Base-by-base conservation (phyloP, 2,113 vertebrate species). In the Chitala chitala region DNA sequence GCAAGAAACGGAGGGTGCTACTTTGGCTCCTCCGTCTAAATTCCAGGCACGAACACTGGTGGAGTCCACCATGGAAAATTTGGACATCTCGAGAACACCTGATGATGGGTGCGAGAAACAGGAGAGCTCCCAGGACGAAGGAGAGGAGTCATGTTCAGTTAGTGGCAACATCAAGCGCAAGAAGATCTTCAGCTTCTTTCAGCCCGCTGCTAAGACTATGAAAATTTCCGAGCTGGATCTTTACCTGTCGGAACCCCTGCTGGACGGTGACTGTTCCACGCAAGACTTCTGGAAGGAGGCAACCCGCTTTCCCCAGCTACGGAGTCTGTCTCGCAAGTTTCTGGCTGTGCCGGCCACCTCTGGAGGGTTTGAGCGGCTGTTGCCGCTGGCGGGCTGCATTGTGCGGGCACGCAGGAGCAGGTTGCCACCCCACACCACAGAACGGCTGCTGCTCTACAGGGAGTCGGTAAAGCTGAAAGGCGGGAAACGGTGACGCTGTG, bases 311-410 rank as follows among this genome's bases (percentile, higher is more conserved):
- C 87, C 89, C 0, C n/a, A 53, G n/a, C 84, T 91, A 4, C 87
- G 79, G 50, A 53, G 31, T 26, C 24, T 87, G 0, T 84, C 86
- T 63, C 84, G 82, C 70, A 89, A 80, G 58, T 82, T 90, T 9
- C 73, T 92, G 72, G 82, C 86, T 0, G 64, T 86, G 1, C 90
- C 90, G 0, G 85, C 87, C 33, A 87, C 88, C 20, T 86, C 88
- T 0, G 87, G 90, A 5, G 88, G 90, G n/a, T 91, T 91, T 1
- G 85, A 87, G 42, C 78, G 85, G 1, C 88, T 92, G 5, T 89
- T 78, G 73, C 87, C 87, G 6, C 80, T 88, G 81, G 87, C 89
- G 0, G 64, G 74, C 0, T 86, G 82, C 42, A 85, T 92, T 1
- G 79, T 91, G 1, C 81, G 71, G 63, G 90, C 90, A 54, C 86